Evolutionary conservation across 2,888 invertebrate species (phyloP).

Genomic region (Spilarctia lutea): DNA sequence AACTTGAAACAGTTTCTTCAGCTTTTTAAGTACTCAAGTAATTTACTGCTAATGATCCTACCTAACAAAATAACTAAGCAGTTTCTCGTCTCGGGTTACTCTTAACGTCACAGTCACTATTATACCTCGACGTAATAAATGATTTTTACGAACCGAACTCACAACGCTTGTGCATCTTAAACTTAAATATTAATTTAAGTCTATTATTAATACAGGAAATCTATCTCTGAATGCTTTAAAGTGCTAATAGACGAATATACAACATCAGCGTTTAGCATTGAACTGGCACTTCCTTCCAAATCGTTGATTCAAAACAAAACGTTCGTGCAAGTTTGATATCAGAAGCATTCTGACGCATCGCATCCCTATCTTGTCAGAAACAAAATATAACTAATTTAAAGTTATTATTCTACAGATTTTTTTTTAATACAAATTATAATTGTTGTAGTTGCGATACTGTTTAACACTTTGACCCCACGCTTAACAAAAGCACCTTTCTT

Average conservation of each 20-base stretch:
- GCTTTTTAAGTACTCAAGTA: constrained; percentile 12
- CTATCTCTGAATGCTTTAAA: constrained; percentile 13
- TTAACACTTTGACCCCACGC: constrained; percentile 55
- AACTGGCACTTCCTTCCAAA: constrained; percentile 21
- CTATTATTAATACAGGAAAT: constrained; percentile 24
- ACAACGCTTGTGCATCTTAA: background rate
- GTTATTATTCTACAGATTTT: background rate
- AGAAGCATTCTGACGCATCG: constrained; percentile 38
- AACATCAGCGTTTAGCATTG: constrained; percentile 21
- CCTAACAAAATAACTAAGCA: constrained; percentile 38
- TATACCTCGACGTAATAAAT: constrained; percentile 16
- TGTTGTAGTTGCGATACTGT: constrained; percentile 38
- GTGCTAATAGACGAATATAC: constrained; percentile 24
- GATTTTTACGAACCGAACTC: background rate
- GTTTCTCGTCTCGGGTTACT: constrained; percentile 36
- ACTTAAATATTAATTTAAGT: constrained; percentile 5
- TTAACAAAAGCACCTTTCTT: constrained; percentile 56
- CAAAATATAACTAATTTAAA: background rate
- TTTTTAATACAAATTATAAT: constrained; percentile 53
- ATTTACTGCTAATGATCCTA: constrained; percentile 45
- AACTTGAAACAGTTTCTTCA: constrained; percentile 34
- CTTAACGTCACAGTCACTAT: constrained; percentile 14
- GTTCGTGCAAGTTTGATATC: constrained; percentile 19
- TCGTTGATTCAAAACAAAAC: constrained; percentile 9
- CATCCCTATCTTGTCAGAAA: constrained; percentile 26